Evolutionary conservation across 2,888 invertebrate species (phyloP).

Genomic region (Nowickia ferox): DNA sequence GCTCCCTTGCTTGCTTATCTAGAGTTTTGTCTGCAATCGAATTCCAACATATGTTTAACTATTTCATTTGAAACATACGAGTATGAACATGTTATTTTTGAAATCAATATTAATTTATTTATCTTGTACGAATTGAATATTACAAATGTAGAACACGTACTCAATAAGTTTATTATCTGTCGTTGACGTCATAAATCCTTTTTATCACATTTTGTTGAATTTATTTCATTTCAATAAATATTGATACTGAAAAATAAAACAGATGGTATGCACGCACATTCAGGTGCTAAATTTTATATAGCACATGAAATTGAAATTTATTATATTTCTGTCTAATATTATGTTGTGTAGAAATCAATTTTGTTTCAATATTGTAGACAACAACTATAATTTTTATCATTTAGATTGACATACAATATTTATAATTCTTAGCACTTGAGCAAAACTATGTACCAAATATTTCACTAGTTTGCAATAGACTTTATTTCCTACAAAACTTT

Average conservation of each 20-base stretch:
- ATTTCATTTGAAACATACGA: neutral
- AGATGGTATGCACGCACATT: neutral
- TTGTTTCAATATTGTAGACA: conserved; percentile 39
- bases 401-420: no score
- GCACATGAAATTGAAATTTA: conserved; percentile 46
- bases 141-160: conserved; percentile 65
- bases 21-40: conserved; percentile 20
- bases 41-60: conserved; percentile 38
- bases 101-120: conserved; percentile 15
- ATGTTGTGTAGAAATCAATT: conserved; percentile 13
- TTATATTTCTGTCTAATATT: conserved; percentile 1
- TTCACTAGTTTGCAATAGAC: no score
- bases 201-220: conserved; percentile 54
- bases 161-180: conserved; percentile 40
- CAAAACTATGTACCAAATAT: no score
- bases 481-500: no score
- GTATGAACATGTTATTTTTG: neutral
- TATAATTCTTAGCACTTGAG: no score
- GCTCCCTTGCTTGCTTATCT: no score
- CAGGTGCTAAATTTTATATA: conserved; percentile 11
- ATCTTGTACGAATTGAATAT: conserved; percentile 42
- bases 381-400: neutral
- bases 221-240: conserved; percentile 24
- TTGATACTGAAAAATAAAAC: conserved; percentile 2
- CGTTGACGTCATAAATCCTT: conserved; percentile 57